phyloP scores from a whole-genome alignment of 2,888 invertebrate genomes.

The Drosophila pseudotakahashii region DNA sequence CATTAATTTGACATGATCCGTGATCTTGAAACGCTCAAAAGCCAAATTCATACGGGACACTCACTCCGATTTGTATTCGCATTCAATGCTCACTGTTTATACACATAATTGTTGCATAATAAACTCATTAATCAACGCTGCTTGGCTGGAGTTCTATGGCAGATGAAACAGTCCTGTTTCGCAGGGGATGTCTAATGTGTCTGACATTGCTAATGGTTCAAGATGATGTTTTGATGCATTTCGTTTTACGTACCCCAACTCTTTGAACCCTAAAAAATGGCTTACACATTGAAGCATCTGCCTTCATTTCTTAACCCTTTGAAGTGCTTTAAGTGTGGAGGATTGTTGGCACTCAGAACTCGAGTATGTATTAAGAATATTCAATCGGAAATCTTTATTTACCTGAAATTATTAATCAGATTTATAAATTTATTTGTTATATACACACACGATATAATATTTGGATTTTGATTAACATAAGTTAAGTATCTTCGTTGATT shows the following conservation, averaged over 20 bases:
- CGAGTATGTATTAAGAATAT: no score
- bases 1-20: slow-evolving; percentile 77
- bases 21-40: slow-evolving; percentile 54
- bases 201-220: slow-evolving; percentile 62
- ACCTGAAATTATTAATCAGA: no score
- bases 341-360: no score
- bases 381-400: no score
- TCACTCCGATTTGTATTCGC: slow-evolving; percentile 38
- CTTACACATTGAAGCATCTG: slow-evolving; percentile 53
- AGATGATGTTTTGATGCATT: slow-evolving; percentile 63
- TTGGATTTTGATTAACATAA: no score
- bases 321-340: background rate
- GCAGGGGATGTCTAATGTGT: slow-evolving; percentile 18
- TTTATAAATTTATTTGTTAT: no score
- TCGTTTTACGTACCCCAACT: background rate
- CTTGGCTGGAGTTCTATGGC: slow-evolving; percentile 40
- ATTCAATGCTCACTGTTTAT: slow-evolving; percentile 61
- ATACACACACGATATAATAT: no score
- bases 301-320: slow-evolving; percentile 54
- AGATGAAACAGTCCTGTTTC: slow-evolving; percentile 26
- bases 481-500: no score
- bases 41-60: slow-evolving; percentile 56
- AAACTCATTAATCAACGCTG: slow-evolving; percentile 75
- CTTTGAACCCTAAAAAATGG: background rate
- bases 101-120: slow-evolving; percentile 80